phyloP scores from a whole-genome alignment of 2,113 vertebrate species.

The Periophthalmodon schlosseri region DNA sequence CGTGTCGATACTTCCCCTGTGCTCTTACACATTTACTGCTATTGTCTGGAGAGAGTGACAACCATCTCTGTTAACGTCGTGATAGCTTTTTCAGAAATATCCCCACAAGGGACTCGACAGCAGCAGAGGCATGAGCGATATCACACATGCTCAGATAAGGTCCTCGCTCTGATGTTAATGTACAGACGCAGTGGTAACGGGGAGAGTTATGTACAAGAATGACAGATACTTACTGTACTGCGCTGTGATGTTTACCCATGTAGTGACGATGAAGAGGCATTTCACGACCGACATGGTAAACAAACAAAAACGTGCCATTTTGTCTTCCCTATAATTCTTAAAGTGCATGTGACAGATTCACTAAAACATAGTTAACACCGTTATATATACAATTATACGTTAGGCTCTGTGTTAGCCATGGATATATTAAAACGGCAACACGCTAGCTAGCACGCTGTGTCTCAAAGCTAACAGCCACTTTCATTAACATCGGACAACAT shows the following conservation, averaged over 20 bases:
- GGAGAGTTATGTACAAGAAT: conserved; percentile 29
- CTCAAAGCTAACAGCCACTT: no score
- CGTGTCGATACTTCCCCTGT: conserved; percentile 20
- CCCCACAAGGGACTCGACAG: conserved; percentile 33
- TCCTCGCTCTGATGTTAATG: conserved; percentile 42
- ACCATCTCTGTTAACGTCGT: conserved; percentile 38
- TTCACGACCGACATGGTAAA: not conserved
- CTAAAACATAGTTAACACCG: no score
- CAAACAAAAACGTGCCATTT: no score
- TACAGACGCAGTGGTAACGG: conserved; percentile 23
- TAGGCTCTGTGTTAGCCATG: no score
- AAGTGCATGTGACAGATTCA: no score
- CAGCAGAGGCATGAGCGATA: conserved; percentile 44
- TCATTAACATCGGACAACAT: no score
- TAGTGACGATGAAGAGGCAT: conserved; percentile 23
- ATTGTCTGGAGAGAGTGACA: conserved; percentile 21
- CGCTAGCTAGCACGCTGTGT: no score
- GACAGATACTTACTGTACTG: conserved; percentile 19
- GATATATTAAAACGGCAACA: no score
- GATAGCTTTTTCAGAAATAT: conserved; percentile 39
- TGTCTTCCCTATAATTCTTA: no score
- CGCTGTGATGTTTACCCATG: conserved; percentile 26
- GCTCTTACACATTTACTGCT: conserved; percentile 23
- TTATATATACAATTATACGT: no score
- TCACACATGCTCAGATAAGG: conserved; percentile 36